Conservation (phyloP, 1,140 invertebrate genomes). For the Tribolium madens region DNA sequence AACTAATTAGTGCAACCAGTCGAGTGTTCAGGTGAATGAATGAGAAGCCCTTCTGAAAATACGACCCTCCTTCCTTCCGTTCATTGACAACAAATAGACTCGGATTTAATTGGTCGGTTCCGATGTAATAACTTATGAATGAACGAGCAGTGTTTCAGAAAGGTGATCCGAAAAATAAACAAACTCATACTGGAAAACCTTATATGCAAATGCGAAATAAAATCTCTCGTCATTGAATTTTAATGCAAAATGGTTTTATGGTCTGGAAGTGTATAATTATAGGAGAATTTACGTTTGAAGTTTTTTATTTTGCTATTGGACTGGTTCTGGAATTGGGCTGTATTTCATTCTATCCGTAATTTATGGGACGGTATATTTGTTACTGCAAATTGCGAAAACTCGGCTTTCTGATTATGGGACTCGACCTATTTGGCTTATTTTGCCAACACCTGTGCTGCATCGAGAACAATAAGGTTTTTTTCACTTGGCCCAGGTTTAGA, state of each 20-base stretch:
- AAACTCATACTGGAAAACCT: slow-evolving; percentile 28
- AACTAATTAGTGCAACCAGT: slow-evolving; percentile 1
- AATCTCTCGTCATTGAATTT: slow-evolving; percentile 39
- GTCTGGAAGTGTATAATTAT: slow-evolving; percentile 38
- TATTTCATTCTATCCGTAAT: slow-evolving; percentile 36
- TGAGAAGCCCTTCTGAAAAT: slow-evolving; percentile 34
- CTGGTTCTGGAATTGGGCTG: slow-evolving; percentile 36
- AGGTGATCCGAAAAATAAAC: slow-evolving; percentile 30
- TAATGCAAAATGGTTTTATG: slow-evolving; percentile 36
- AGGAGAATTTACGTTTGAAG: slow-evolving; percentile 32
- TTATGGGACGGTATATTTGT: slow-evolving; percentile 34
- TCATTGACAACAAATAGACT: slow-evolving; percentile 47
- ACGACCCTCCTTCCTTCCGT: slow-evolving; percentile 48
- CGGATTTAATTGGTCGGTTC: slow-evolving; percentile 41
- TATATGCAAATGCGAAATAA: slow-evolving; percentile 38
- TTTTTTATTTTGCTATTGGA: slow-evolving; percentile 30
- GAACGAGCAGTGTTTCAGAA: slow-evolving; percentile 21
- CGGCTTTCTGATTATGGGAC: slow-evolving; percentile 6
- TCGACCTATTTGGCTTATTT: slow-evolving; percentile 22
- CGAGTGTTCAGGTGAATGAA: slow-evolving; percentile 24
- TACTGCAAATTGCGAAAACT: slow-evolving; percentile 38
- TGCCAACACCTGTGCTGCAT: background rate
- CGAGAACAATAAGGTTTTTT: background rate
- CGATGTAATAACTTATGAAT: slow-evolving; percentile 45
- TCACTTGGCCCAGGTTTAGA: background rate